Base-by-base conservation (phyloP, 1,140 invertebrate species). In the Drosophila arawakana region DNA sequence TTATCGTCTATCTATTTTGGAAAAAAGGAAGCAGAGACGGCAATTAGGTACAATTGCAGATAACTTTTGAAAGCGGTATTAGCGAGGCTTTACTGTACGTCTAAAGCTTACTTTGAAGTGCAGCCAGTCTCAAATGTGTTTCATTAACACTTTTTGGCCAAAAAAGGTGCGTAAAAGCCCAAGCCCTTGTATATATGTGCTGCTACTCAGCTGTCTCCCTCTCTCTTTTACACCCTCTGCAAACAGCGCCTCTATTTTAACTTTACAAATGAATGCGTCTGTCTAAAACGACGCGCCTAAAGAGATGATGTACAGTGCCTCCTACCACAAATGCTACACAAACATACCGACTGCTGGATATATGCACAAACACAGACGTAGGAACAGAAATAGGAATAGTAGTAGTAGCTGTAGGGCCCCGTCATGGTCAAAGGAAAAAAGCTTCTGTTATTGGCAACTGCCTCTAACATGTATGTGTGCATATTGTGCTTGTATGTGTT, bases 221-320 rank as follows among this genome's bases (percentile, higher is more conserved):
- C 6, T 30, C 46, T 0, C 15, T 25, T n/a, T n/a, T 30, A 30
- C 49, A 30, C 18, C 11, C 47, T 34, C 49, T 30, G 3, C 18
- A 13, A 30, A 15, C 49, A 21, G 50, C 39, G 49, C 68, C 72
- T 84, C 55, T 84, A 63, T 74, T 88, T 78, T 76, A 82, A 76
- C 68, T 85, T 85, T 79, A 86, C 82, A 85, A 85, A 85, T 85
- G 82, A 85, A 88, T 85, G 83, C 83, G 83, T 86, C 82, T 85
- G 79, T 83, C 76, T 58, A 69, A 39, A 25, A 35, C 18, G 52
- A 57, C 4, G 30, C 15, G 52, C 71, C 72, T 74, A 74, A 61
- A 74, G 72, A 69, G 72, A 61, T 67, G 62, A 67, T 57, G 66
- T 49, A 55, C 61, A 52, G n/a, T 61, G 39, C 54, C 59, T 9